Conservation (phyloP, 2,888 invertebrate genomes). For the Campaea margaritaria region DNA sequence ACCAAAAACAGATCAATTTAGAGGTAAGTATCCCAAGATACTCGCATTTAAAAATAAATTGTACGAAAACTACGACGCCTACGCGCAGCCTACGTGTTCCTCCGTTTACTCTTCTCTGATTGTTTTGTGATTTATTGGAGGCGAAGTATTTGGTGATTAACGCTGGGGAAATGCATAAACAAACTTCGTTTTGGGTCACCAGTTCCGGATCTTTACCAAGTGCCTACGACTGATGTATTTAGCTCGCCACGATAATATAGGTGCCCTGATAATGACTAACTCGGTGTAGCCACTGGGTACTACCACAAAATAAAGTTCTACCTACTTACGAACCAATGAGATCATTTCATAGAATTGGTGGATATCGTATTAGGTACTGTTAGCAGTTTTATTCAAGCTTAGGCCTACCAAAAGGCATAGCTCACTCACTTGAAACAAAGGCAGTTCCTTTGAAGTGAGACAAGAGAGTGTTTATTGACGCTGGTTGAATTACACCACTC, state of each 20-base stretch:
- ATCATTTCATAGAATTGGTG: no score
- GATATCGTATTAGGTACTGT: no score
- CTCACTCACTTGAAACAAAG: constrained; percentile 66
- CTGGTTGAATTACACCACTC: constrained; percentile 58
- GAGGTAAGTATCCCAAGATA: no score
- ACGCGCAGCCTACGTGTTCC: constrained; percentile 28
- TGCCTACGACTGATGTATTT: neutral
- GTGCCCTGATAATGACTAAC: no score
- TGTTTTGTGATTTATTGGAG: constrained; percentile 33
- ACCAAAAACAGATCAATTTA: no score
- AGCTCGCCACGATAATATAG: neutral
- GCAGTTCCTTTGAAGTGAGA: constrained; percentile 69
- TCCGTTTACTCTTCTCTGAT: constrained; percentile 27
- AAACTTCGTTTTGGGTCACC: constrained; percentile 15
- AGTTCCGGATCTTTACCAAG: constrained; percentile 1
- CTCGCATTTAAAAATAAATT: constrained; percentile 30
- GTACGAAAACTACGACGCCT: constrained; percentile 29
- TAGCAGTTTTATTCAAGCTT: constrained; percentile 1
- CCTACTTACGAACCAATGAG: no score
- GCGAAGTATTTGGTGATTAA: constrained; percentile 26
- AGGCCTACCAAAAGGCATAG: constrained; percentile 57
- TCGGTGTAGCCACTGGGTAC: no score
- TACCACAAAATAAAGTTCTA: no score
- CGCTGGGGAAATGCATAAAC: constrained; percentile 17
- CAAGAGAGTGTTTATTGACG: constrained; percentile 72